Evolutionary conservation across 2,113 vertebrate genomes (phyloP).

Genomic region (Neoarius graeffei): DNA sequence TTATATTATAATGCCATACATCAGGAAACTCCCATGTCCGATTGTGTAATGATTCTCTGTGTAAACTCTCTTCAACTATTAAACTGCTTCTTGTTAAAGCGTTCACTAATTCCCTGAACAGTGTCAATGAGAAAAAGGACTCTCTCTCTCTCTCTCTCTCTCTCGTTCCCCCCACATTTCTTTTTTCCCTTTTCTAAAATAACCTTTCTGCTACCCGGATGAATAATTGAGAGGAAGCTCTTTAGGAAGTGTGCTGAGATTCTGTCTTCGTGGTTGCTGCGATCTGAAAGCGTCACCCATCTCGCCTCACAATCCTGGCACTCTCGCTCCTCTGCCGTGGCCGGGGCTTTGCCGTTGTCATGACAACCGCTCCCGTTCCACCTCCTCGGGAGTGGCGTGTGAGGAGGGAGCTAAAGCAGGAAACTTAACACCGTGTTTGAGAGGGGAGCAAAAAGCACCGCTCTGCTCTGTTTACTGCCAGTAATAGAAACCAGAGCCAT

Average conservation of each 20-base stretch:
- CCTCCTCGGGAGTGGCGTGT: conserved; percentile 61
- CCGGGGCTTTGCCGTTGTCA: conserved; percentile 66
- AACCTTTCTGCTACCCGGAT: conserved; percentile 25
- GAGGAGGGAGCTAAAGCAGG: conserved; percentile 62
- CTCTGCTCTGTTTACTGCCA: conserved; percentile 43
- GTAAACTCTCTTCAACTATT: neutral
- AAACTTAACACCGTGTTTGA: conserved; percentile 67
- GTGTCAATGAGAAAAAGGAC: neutral
- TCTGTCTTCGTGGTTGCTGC: conserved; percentile 34
- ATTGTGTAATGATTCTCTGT: neutral
- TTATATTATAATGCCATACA: neutral
- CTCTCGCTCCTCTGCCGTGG: conserved; percentile 53
- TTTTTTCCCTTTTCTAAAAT: conserved; percentile 54
- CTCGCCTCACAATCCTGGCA: neutral
- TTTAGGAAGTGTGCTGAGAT: conserved; percentile 46
- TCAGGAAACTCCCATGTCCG: neutral
- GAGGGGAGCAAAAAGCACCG: conserved; percentile 34
- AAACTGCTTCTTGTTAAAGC: neutral
- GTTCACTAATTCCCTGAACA: neutral
- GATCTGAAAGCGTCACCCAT: conserved; percentile 29
- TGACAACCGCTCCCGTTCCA: conserved; percentile 72
- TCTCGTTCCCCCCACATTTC: conserved; percentile 42
- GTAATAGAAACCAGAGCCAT: conserved; percentile 56
- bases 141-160: conserved; percentile 24
- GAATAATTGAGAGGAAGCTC: conserved; percentile 54